Conservation (phyloP, 2,888 invertebrate species). For the Cheiracanthium punctorium region DNA sequence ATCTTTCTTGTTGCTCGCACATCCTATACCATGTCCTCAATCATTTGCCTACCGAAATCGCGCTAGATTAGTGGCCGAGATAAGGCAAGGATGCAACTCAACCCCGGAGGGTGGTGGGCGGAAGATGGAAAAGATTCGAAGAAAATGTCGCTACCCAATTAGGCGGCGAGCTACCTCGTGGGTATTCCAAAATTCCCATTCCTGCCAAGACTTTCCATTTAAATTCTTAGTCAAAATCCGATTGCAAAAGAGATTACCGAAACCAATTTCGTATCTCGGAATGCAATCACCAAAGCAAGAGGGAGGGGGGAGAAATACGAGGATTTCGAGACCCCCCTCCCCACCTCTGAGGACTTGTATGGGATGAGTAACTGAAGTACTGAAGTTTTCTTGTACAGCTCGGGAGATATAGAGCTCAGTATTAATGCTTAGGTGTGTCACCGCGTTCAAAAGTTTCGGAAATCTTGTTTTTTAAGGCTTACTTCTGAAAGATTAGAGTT, state of each 20-base stretch:
- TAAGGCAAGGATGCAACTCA: slow-evolving; percentile 1
- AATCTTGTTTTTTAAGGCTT: slow-evolving; percentile 32
- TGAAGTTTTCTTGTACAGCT: slow-evolving; percentile 39
- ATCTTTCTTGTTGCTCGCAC: slow-evolving; percentile 33
- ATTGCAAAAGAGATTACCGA: slow-evolving; percentile 66
- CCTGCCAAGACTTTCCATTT: slow-evolving; percentile 62
- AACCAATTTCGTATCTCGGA: slow-evolving; percentile 65
- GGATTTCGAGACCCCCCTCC: neutral
- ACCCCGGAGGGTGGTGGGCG: neutral
- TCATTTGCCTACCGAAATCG: slow-evolving; percentile 65
- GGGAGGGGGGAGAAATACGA: neutral
- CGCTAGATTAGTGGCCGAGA: slow-evolving; percentile 49
- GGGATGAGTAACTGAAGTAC: slow-evolving; percentile 41
- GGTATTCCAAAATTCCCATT: slow-evolving; percentile 61
- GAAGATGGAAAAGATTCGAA: slow-evolving; percentile 30
- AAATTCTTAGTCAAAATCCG: slow-evolving; percentile 69
- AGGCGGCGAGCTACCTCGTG: slow-evolving; percentile 57
- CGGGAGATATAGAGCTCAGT: slow-evolving; percentile 39
- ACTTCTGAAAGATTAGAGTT: slow-evolving; percentile 63
- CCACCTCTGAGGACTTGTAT: slow-evolving; percentile 34
- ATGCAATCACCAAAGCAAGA: slow-evolving; percentile 55
- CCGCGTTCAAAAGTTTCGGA: slow-evolving; percentile 19
- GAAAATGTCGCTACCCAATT: slow-evolving; percentile 68
- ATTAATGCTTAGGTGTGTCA: slow-evolving; percentile 50
- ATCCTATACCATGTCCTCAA: slow-evolving; percentile 35